These are phyloP conservation scores for Erythrolamprus reginae DNA, from an alignment of 2,113 vertebrate genomes.

Conservation along the genomic window DNA sequence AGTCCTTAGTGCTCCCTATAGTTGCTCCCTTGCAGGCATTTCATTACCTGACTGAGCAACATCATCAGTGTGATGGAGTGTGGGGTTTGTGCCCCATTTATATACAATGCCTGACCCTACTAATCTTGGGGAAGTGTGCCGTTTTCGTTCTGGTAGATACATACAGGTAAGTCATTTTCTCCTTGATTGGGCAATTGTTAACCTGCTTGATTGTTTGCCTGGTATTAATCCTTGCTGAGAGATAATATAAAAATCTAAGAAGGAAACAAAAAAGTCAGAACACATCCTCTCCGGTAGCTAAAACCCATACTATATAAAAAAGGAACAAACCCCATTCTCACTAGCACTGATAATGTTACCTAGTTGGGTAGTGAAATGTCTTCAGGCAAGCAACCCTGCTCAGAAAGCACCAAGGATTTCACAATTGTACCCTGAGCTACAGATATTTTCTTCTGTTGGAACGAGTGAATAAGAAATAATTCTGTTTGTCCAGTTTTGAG, in stretches of 20 bases:
- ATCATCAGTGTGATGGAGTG: background rate
- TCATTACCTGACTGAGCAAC: background rate
- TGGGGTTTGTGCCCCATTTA: background rate
- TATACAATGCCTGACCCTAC: background rate
- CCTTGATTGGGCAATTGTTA: background rate
- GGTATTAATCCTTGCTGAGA: background rate
- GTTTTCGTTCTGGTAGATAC: background rate
- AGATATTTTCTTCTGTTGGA: background rate
- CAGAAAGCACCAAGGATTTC: background rate
- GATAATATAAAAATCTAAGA: background rate
- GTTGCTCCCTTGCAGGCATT: background rate
- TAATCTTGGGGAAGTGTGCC: background rate
- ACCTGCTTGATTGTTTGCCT: background rate
- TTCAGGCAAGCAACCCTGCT: background rate
- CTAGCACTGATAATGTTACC: background rate
- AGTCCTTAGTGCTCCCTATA: background rate
- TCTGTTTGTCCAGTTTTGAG: background rate
- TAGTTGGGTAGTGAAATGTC: background rate
- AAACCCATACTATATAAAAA: background rate
- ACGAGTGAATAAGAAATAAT: background rate
- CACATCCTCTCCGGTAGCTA: background rate
- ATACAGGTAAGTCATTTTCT: background rate
- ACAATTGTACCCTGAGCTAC: background rate
- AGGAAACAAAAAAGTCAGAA: background rate
- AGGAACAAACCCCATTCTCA: background rate